Evolutionary conservation across 2,113 vertebrate species (phyloP), one percentile per base, ranked within the genome.

Genomic region (Scopus umbretta): DNA sequence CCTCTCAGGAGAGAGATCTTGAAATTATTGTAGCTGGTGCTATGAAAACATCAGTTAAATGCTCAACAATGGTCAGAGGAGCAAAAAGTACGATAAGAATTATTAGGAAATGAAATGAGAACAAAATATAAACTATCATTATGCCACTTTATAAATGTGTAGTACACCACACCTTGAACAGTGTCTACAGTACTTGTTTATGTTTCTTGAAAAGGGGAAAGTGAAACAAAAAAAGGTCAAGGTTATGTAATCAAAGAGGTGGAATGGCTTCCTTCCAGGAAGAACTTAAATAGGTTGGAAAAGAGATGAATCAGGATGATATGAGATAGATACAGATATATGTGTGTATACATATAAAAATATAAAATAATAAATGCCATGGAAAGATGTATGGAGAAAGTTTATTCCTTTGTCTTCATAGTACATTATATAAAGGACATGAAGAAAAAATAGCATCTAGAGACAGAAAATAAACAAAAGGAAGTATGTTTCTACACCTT

Each of bases 1-100:
- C 84, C 73, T 97, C 94, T 91, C 89, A 92, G 47, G 95, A 96
- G 93, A 81, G 59, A 91, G n/a, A 91, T 89, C 58, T 81, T 94
- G 80, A 95, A 91, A 89, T 92, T 84, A 67, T n/a, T 94, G 34
- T 84, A 79, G 68, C 68, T 95, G 61, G 16, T 71, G 30, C 38
- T 95, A 84, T 75, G 94, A 87, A 92, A 95, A 79, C 30, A 84
- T 53, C 56, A 43, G 68, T 87, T 84, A 84, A 93, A 84, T 81
- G 42, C 26, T 86, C 76, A 86, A 19, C 56, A 72, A 27, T 87
- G 80, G 68, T 84, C 73, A 81, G 61, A 89, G n/a, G 36, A 96
- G 26, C 55, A 91, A 84, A 86, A 88, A 53, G 26, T 70, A 30
- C 43, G 18, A 22, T 43, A 81, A 55, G 34, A 88, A 84, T 30